These are phyloP conservation scores for Python bivittatus DNA, from an alignment of 2,113 vertebrate genomes.

Conservation along the genomic window DNA sequence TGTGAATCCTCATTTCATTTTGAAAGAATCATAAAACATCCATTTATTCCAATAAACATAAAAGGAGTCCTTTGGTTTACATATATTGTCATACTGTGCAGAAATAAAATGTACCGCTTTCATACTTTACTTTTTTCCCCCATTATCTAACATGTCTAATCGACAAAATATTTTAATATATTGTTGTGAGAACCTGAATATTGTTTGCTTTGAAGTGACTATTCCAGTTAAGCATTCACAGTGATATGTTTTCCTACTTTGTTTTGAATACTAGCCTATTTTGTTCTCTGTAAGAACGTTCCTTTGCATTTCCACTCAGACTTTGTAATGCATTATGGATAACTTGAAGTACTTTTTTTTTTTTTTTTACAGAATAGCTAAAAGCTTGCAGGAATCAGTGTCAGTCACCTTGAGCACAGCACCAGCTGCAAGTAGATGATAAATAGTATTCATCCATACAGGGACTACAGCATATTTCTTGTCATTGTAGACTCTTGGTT, in stretches of 20 bases:
- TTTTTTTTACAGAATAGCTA: constrained; percentile 44
- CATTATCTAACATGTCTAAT: constrained; percentile 12
- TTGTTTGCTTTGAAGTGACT: constrained; percentile 26
- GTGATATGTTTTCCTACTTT: not conserved
- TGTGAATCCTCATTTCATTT: constrained; percentile 1
- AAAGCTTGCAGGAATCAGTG: constrained; percentile 34
- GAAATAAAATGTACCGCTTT: not conserved
- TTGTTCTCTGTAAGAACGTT: constrained; percentile 1
- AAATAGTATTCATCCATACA: constrained; percentile 41
- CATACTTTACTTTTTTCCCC: constrained; percentile 20
- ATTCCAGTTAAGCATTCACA: not conserved
- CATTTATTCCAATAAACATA: constrained; percentile 8
- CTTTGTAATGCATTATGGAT: constrained; percentile 43
- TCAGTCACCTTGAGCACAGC: constrained; percentile 36
- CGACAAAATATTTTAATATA: not conserved
- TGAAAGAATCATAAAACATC: constrained; percentile 24
- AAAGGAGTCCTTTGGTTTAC: constrained; percentile 16
- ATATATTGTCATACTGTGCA: not conserved
- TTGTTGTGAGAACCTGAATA: constrained; percentile 1
- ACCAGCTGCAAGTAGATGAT: constrained; percentile 39
- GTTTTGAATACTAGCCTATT: not conserved
- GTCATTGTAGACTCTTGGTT: constrained; percentile 15
- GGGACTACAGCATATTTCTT: not conserved
- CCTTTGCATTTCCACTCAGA: constrained; percentile 16
- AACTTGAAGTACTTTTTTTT: constrained; percentile 26